Evolutionary conservation across 1,140 invertebrate species (phyloP), one percentile per base, ranked within the genome.

Genomic region (Hycleus cichorii): DNA sequence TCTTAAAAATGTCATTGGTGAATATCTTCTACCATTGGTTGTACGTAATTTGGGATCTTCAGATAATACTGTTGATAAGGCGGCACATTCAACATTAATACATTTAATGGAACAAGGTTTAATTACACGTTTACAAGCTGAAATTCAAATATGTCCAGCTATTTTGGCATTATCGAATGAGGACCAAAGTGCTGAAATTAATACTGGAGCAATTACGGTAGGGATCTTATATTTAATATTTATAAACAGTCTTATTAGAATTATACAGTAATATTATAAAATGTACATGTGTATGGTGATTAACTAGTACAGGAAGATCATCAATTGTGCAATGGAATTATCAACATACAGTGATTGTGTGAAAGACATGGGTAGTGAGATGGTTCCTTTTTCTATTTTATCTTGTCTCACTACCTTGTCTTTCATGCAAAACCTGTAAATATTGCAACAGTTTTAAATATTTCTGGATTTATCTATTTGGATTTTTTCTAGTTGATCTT

Each of bases 291-390:
- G 1, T 18, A 18, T 18, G 18, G 18, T 18, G 1, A 18, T 18
- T 18, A 18, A 18, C 18, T 18, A 18, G 18, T 18, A 18, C 18
- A 18, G 12, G 12, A 6, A 26, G 10, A 57, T 10, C 26, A 57
- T 10, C 26, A 43, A 12, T 57, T 42, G 9, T 57, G 18, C 38
- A 49, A 40, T 12, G 24, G 11, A 47, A 26, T 32, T 7, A 32
- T 32, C 32, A 32, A 32, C 4, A 32, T 24, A 39, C 63, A 57
- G 61, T 68, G 59, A 58, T 72, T 68, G 58, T 70, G 72, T 91
- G 90, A 92, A 91, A 91, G 90, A 93, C 90, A 91, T 90, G 89
- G 89, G 90, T 93, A 92, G 89, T 92, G 90, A 92, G 88, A 91
- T 91, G 89, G 83, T 79, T 75, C 18, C 18, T 18, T 65, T 65